Conservation (phyloP, 1,140 invertebrate species). For the Bemisia tabaci region DNA sequence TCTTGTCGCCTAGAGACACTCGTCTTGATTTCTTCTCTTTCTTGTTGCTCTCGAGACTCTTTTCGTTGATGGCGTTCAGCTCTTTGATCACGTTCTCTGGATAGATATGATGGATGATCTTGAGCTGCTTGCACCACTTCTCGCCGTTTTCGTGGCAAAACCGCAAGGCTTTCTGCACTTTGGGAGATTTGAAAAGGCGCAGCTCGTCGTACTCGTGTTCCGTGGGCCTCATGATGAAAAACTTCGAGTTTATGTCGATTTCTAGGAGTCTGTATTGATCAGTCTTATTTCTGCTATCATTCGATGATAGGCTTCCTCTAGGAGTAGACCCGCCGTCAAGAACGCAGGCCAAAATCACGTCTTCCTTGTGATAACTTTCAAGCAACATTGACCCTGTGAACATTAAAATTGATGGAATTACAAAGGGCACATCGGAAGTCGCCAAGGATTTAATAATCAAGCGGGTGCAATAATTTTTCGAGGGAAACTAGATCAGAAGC, state of each 20-base stretch:
- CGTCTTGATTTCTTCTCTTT: constrained; percentile 14
- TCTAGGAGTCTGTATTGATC: constrained; percentile 18
- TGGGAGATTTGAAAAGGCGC: constrained; percentile 15
- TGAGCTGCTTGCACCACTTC: constrained; percentile 18
- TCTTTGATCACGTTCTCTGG: constrained; percentile 10
- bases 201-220: constrained; percentile 14
- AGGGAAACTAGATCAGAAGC: too few species aligned
- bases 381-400: constrained; percentile 23
- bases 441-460: too few species aligned
- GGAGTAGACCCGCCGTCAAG: constrained; percentile 10
- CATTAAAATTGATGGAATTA: too few species aligned
- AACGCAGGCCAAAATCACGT: constrained; percentile 21
- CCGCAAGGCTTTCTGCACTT: constrained; percentile 16
- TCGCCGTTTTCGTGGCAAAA: constrained; percentile 17
- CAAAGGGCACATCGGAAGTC: too few species aligned
- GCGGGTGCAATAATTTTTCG: too few species aligned
- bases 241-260: constrained; percentile 21
- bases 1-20: constrained; percentile 18
- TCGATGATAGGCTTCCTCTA: background rate
- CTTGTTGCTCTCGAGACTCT: constrained; percentile 3
- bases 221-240: constrained; percentile 12
- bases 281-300: background rate
- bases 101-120: constrained; percentile 20
- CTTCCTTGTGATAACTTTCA: constrained; percentile 20
- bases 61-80: background rate